A percentile compares a stretch with the other conserved stretches of the same genome.
phyloP scores from a whole-genome alignment of 2,113 vertebrate species.

The Callionymus lyra region DNA sequence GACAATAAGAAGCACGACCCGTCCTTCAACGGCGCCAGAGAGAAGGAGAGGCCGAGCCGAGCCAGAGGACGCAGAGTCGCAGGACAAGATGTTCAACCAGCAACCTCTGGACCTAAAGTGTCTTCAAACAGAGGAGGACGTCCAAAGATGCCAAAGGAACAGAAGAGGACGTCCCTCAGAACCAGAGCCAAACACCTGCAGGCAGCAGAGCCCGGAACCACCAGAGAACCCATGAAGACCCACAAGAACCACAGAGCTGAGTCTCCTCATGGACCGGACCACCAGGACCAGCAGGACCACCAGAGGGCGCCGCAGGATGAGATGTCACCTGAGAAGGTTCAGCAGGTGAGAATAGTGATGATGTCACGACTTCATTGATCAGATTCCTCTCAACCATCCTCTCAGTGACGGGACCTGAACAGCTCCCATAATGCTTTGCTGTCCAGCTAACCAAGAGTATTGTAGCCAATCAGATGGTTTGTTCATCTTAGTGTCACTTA shows the following conservation, averaged over 20 bases:
- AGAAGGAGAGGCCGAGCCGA: conserved; percentile 61
- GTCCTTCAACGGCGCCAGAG: conserved; percentile 37
- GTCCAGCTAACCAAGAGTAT: too few relatives aligned
- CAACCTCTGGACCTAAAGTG: conserved; percentile 80
- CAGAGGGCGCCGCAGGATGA: conserved; percentile 43
- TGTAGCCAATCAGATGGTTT: too few relatives aligned
- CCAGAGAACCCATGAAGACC: conserved; percentile 18
- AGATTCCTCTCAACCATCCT: too few relatives aligned
- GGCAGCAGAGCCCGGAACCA: too few relatives aligned
- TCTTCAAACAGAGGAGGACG: conserved; percentile 73
- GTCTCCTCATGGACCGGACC: conserved; percentile 23
- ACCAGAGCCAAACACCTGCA: conserved; percentile 32
- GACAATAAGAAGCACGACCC: conserved; percentile 38
- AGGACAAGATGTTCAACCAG: conserved; percentile 77
- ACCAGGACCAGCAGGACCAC: conserved; percentile 26
- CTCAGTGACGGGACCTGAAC: too few relatives aligned
- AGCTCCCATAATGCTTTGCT: too few relatives aligned
- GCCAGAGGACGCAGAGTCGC: conserved; percentile 57
- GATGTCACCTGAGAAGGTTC: too few relatives aligned
- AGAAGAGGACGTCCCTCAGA: conserved; percentile 56
- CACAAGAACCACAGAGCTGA: conserved; percentile 26
- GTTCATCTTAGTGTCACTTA: too few relatives aligned
- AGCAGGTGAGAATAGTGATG: too few relatives aligned
- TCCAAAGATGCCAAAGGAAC: conserved; percentile 66
- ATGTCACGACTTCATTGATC: too few relatives aligned